Evolutionary conservation across 2,888 invertebrate genomes (phyloP).

Genomic region (Caenorhabditis angaria): DNA sequence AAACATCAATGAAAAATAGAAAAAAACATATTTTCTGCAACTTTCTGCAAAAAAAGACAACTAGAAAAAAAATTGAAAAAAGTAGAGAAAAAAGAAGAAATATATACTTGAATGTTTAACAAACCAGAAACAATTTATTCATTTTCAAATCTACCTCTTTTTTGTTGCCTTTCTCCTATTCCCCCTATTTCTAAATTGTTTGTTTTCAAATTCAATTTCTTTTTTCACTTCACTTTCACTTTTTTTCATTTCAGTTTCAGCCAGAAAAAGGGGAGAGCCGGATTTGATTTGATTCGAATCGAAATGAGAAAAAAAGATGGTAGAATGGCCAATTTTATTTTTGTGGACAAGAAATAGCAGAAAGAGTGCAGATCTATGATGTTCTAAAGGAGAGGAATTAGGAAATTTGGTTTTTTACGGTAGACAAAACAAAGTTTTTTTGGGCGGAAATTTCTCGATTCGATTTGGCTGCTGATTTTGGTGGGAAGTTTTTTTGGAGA

Average conservation of each 20-base stretch:
- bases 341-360: not conserved
- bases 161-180: not conserved
- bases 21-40: not conserved
- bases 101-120: constrained; percentile 4
- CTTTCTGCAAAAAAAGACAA: not conserved
- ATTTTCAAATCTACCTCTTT: constrained; percentile 2
- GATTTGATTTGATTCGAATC: constrained; percentile 2
- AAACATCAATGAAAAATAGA: not conserved
- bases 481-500: too few species aligned
- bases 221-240: too few species aligned
- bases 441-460: too few species aligned
- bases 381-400: not conserved
- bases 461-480: too few species aligned
- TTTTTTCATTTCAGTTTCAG: too few species aligned
- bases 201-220: not conserved
- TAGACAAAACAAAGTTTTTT: too few species aligned
- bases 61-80: not conserved
- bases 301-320: not conserved
- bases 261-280: too few species aligned
- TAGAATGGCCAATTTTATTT: too few species aligned
- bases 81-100: not conserved
- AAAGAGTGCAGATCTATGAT: constrained; percentile 1
- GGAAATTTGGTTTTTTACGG: too few species aligned
- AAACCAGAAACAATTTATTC: constrained; percentile 6
- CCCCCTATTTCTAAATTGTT: not conserved